Conservation (phyloP, 2,797 vertebrate species). For the Threskiornis aethiopicus region DNA sequence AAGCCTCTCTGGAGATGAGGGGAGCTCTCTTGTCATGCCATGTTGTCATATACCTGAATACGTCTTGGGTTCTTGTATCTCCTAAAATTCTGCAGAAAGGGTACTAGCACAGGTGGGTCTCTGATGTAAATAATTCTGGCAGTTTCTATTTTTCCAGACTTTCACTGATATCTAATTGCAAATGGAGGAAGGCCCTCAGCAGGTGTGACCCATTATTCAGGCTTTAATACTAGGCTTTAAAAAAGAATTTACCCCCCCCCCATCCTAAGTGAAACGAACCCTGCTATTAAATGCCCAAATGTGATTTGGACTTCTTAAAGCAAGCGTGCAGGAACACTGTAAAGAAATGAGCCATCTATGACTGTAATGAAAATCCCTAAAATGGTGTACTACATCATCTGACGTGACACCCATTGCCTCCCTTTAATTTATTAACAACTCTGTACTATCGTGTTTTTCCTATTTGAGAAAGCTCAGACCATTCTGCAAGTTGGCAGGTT, state of each 20-base stretch:
- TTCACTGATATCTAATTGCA: not conserved
- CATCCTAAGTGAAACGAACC: not conserved
- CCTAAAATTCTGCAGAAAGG: not conserved
- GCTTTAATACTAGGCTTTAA: not conserved
- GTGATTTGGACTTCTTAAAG: not conserved
- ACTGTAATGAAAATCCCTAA: not conserved
- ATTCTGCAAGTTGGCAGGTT: not conserved
- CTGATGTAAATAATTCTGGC: not conserved
- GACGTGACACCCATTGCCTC: not conserved
- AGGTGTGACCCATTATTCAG: not conserved
- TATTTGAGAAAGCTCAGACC: not conserved
- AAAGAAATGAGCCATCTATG: not conserved
- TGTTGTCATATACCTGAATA: not conserved
- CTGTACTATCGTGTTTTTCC: not conserved
- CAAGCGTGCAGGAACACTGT: not conserved
- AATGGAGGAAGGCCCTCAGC: not conserved
- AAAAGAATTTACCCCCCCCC: not conserved
- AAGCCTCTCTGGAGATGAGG: not conserved
- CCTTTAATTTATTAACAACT: conserved; percentile 20
- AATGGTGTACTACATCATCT: not conserved
- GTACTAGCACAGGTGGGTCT: not conserved
- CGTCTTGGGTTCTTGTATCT: not conserved
- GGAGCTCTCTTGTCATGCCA: not conserved
- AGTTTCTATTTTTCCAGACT: not conserved
- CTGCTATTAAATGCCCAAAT: not conserved